Conservation (phyloP, 2,888 invertebrate genomes). For the Coenonympha glycerion region DNA sequence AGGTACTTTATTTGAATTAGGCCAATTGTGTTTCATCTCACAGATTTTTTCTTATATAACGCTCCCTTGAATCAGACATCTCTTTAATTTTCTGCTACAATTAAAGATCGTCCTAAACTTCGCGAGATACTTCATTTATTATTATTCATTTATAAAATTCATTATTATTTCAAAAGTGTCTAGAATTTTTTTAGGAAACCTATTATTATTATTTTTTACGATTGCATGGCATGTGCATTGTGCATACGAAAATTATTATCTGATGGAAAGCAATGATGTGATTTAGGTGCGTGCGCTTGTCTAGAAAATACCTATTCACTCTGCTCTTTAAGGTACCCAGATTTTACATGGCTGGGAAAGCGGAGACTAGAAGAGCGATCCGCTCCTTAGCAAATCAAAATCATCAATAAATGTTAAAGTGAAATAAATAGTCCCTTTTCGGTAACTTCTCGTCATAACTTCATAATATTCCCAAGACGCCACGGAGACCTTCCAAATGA, state of each 20-base stretch:
- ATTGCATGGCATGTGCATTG: no score
- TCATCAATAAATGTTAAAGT: not conserved
- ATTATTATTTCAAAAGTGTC: no score
- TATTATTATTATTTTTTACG: no score
- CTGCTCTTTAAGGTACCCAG: no score
- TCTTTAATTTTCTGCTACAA: constrained; percentile 26
- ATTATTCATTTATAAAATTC: no score
- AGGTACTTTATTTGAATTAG: constrained; percentile 18
- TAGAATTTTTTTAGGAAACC: no score
- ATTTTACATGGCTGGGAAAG: no score
- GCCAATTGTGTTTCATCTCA: constrained; percentile 19
- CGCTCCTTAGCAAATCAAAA: not conserved
- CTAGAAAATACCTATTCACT: no score
- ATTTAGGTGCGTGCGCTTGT: no score
- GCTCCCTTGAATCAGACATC: constrained; percentile 19
- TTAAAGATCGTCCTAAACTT: constrained; percentile 19
- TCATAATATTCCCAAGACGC: constrained; percentile 54
- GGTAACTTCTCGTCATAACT: constrained; percentile 48
- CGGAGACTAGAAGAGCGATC: no score
- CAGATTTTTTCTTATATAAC: constrained; percentile 24
- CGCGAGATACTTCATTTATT: constrained; percentile 1
- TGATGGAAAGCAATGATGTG: no score
- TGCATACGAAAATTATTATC: no score
- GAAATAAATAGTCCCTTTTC: constrained; percentile 12
- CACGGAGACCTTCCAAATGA: constrained; percentile 54